Base-by-base conservation (phyloP, 2,113 vertebrate species). In the Corydoras sp. region DNA sequence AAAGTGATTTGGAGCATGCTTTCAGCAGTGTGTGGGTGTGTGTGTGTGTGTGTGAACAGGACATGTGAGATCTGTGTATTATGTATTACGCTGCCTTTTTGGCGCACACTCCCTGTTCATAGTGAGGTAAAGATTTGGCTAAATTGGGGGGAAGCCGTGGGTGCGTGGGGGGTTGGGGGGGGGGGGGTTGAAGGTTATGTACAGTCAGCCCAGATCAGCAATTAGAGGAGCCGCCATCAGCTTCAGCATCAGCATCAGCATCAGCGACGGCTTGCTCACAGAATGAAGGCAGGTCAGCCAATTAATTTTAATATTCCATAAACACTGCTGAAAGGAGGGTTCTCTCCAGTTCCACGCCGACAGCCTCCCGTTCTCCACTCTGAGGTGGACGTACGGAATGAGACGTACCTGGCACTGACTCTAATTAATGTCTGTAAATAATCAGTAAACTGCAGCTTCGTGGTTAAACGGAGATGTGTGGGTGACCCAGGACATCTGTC, bases 241-340 rank as follows among this genome's bases (percentile, higher is more conserved):
- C 71, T 59, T 13, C 14, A 10, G 50, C 9, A 29, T n/a, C 63
- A 68, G 58, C 65, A 55, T 31, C 62, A 18, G 55, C 30, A 7
- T 53, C 15, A 0, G 11, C n/a, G 63, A 29, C 43, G 32, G 31
- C 31, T 49, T 12, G 55, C 60, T 61, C 65, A 53, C 12, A 10
- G 14, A 18, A 43, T 51, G 68, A 51, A 65, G 55, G 4, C 29
- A 43, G 48, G 74, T n/a, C 29, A n/a, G 49, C 55, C 50, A 65
- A 65, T 76, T 30, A 29, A 76, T 76, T 62, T 76, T 58, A 60
- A 55, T 35, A 10, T n/a, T 14, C 10, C 43, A 29, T 54, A 61
- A 71, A 66, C 15, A 72, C 29, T 24, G 18, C 50, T 56, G 50
- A 48, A 31, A 53, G 70, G 56, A 56, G 10, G 4, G 35, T 9